Conservation (phyloP, 2,797 vertebrate species). For the Macropodus opercularis region DNA sequence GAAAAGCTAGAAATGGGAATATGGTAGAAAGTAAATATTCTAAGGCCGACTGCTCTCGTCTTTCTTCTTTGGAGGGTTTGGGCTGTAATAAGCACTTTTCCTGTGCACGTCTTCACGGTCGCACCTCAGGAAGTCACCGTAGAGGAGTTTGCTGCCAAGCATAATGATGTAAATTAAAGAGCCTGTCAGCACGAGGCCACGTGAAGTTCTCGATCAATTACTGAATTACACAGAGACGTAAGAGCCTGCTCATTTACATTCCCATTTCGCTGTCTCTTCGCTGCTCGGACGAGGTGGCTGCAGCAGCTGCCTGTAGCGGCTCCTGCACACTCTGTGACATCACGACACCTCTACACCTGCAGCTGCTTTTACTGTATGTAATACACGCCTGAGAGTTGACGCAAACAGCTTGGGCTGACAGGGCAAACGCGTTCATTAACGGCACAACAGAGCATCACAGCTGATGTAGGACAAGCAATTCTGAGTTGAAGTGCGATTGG, state of each 20-base stretch:
- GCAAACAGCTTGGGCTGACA: background rate
- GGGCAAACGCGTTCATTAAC: background rate
- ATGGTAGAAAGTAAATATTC: background rate
- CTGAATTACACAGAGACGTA: conserved; percentile 22
- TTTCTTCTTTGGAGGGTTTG: background rate
- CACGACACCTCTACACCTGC: background rate
- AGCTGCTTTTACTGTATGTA: background rate
- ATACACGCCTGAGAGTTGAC: background rate
- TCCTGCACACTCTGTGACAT: background rate
- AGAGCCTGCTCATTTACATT: conserved; percentile 16
- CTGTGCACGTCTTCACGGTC: background rate
- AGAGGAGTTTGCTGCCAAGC: background rate
- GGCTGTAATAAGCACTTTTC: conserved; percentile 13
- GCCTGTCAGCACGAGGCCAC: background rate
- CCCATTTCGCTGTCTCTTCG: background rate
- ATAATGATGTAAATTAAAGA: conserved; percentile 30
- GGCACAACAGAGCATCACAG: background rate
- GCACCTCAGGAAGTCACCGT: conserved; percentile 4
- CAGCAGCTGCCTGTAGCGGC: background rate
- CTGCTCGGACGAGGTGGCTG: background rate
- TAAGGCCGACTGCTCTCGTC: background rate
- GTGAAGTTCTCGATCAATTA: background rate
- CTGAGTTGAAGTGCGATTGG: background rate
- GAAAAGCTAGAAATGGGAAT: background rate
- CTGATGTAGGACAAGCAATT: background rate